Evolutionary conservation across 2,888 invertebrate genomes (phyloP).

Genomic region (Agrochola circellaris): DNA sequence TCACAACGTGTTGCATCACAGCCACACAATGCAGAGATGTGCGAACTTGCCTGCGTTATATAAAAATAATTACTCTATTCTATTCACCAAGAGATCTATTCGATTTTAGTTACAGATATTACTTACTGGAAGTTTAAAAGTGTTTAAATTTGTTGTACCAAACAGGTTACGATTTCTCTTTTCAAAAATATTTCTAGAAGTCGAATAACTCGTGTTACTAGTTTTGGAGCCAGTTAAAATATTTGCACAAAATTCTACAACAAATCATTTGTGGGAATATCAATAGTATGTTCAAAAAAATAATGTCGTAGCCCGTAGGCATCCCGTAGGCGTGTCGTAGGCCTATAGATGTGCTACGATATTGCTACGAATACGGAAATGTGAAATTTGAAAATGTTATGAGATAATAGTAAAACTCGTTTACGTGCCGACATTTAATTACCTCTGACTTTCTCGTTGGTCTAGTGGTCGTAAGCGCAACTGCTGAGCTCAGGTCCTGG

Average conservation of each 20-base stretch:
- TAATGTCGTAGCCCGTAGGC: constrained; percentile 1
- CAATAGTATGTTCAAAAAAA: neutral
- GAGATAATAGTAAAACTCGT: constrained; percentile 8
- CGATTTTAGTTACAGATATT: constrained; percentile 31
- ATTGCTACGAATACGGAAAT: constrained; percentile 18
- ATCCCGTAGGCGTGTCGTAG: constrained; percentile 2
- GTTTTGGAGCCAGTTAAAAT: neutral
- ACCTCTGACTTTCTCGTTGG: neutral
- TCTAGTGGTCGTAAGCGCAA: neutral
- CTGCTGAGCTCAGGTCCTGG: neutral
- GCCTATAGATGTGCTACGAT: constrained; percentile 14
- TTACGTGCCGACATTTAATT: neutral
- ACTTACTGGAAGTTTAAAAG: constrained; percentile 8
- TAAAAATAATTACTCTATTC: constrained; percentile 61
- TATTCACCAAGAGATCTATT: constrained; percentile 32
- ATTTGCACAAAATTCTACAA: neutral
- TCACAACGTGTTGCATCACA: constrained; percentile 86
- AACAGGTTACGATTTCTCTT: constrained; percentile 43
- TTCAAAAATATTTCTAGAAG: constrained; percentile 14
- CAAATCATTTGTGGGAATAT: neutral
- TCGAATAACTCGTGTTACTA: constrained; percentile 19
- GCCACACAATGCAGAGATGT: constrained; percentile 66
- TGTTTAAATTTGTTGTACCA: constrained; percentile 4
- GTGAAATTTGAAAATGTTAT: neutral
- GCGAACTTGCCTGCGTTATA: constrained; percentile 63